Base-by-base conservation (phyloP, 1,140 invertebrate species). In the Papilio helenus region DNA sequence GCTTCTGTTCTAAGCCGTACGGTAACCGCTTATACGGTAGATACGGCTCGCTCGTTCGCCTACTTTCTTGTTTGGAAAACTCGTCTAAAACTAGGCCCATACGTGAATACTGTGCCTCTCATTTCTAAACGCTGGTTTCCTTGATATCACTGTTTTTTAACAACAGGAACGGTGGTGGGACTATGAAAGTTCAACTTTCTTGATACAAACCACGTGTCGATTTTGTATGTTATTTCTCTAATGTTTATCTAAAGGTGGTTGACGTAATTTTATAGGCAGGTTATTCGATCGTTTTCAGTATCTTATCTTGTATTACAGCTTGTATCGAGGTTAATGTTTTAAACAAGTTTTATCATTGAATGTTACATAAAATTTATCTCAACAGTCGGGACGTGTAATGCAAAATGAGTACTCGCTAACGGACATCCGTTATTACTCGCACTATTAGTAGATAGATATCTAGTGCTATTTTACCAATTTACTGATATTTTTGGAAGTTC, bases 21-120 rank as follows among this genome's bases (percentile, higher is more conserved):
- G 34, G 72, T 74, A 46, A 44, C 34, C n/a, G 76, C 76, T 61
- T 61, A 29, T 77, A 77, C 76, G 76, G 26, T 77, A 20, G 76
- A 34, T n/a, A 72, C 65, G 65, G 76, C 83, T 85, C 23, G 86
- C 83, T 85, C n/a, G 86, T 83, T 90, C 83, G 85, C 88, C 90
- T 89, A 92, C 90, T 91, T 93, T 93, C 89, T 79, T 87, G 86
- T 83, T 83, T 88, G 86, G 88, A 87, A 89, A 92, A 90, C 90
- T 88, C 81, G 88, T 90, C 86, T 85, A 77, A 81, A 90, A 87
- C 84, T 90, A 89, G 87, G 89, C 82, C 82, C 82, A 80, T 85
- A 83, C 78, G 79, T 85, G 84, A 88, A 86, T 81, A 82, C 81
- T 80, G 83, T 77, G 81, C 81, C 79, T 79, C 82, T 73, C 76